Evolutionary conservation across 2,888 invertebrate genomes (phyloP).

Genomic region (Cacoxenus indagator): DNA sequence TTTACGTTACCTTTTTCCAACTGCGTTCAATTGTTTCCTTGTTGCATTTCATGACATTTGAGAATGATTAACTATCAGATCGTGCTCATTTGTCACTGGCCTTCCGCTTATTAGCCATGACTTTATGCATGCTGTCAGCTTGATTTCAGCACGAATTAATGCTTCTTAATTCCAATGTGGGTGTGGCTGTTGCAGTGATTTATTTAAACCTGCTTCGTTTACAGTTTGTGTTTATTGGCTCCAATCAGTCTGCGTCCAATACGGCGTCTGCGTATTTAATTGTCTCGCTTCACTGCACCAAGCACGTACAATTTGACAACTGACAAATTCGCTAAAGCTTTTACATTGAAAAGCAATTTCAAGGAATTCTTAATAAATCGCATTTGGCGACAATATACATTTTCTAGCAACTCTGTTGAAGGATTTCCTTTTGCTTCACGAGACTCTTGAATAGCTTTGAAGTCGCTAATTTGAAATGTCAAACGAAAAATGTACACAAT

Average conservation of each 20-base stretch:
- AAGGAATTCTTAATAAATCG: neutral
- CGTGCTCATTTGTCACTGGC: neutral
- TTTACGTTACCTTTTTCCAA: neutral
- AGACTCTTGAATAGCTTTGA: too few species aligned
- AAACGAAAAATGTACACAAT: too few species aligned
- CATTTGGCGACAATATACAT: neutral
- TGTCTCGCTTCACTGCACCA: neutral
- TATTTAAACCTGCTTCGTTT: neutral
- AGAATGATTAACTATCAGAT: constrained; percentile 3
- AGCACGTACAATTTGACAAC: too few species aligned
- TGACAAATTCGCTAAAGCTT: neutral
- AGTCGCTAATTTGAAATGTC: too few species aligned
- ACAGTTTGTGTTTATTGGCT: neutral
- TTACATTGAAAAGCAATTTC: neutral
- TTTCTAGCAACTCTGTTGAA: neutral
- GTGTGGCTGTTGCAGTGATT: neutral
- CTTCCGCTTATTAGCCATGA: neutral
- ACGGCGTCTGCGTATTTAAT: neutral
- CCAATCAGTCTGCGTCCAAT: neutral
- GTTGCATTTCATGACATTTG: neutral
- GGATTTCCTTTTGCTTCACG: too few species aligned
- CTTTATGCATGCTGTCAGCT: neutral
- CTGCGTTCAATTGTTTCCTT: neutral
- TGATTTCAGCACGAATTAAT: neutral
- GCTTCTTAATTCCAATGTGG: neutral